These are phyloP conservation scores for Paedocypris sp. DNA, from an alignment of 2,113 vertebrate genomes.

Conservation along the genomic window DNA sequence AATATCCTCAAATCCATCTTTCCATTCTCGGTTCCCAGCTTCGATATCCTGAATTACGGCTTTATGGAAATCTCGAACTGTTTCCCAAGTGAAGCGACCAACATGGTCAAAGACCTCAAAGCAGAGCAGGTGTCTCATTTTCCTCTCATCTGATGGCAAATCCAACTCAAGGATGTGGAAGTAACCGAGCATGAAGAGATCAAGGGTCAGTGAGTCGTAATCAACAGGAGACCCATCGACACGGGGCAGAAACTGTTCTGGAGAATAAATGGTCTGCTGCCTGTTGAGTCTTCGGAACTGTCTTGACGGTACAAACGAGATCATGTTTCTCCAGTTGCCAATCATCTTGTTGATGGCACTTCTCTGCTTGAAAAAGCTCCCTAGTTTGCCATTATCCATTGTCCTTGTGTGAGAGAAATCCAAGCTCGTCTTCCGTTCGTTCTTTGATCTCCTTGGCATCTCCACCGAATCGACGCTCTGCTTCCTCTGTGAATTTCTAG, in stretches of 20 bases:
- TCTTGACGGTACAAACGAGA: conserved; percentile 62
- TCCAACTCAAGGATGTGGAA: conserved; percentile 90
- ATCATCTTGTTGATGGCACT: conserved; percentile 72
- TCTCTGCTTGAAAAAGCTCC: conserved; percentile 74
- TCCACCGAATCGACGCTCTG: conserved; percentile 18
- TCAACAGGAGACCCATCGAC: conserved; percentile 60
- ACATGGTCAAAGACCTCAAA: conserved; percentile 94
- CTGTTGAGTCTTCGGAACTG: conserved; percentile 63
- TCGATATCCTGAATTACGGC: conserved; percentile 82
- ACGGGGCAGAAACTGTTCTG: conserved; percentile 80
- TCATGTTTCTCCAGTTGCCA: conserved; percentile 69
- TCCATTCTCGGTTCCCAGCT: conserved; percentile 75
- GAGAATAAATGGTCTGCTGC: conserved; percentile 67
- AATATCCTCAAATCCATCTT: conserved; percentile 84
- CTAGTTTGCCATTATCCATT: conserved; percentile 51
- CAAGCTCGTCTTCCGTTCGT: conserved; percentile 20
- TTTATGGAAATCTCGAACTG: conserved; percentile 77
- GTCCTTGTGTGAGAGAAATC: conserved; percentile 43
- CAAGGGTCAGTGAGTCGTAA: conserved; percentile 76
- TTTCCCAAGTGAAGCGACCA: conserved; percentile 76
- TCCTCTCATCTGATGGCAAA: conserved; percentile 76
- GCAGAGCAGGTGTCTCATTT: conserved; percentile 83
- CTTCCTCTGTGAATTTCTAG: conserved; percentile 55
- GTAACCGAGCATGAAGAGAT: conserved; percentile 95
- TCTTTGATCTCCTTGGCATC: conserved; percentile 3